phyloP scores from a whole-genome alignment of 2,888 invertebrate genomes.

The Pegoplata infirma region DNA sequence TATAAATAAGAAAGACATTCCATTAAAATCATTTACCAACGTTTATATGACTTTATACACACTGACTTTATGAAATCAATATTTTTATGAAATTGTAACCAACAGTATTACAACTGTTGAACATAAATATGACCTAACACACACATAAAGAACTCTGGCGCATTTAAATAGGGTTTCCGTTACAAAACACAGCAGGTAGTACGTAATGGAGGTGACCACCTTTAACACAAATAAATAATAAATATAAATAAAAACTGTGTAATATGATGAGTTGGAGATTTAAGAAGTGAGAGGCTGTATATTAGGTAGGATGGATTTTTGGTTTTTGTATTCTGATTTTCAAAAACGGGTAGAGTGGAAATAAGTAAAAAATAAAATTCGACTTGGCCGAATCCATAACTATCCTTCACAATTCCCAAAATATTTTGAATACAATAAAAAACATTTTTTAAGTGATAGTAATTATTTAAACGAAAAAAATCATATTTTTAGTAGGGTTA shows the following conservation, averaged over 20 bases:
- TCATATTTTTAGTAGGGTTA: too few relatives aligned
- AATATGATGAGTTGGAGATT: too few relatives aligned
- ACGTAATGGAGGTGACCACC: slow-evolving; percentile 3
- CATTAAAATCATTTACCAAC: background rate
- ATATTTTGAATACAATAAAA: too few relatives aligned
- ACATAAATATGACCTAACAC: background rate
- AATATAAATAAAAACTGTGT: background rate
- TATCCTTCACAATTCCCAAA: too few relatives aligned
- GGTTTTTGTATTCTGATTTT: too few relatives aligned
- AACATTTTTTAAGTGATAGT: too few relatives aligned
- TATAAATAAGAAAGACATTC: background rate
- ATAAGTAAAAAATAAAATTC: too few relatives aligned
- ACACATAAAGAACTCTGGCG: slow-evolving; percentile 11
- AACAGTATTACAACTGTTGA: too few relatives aligned
- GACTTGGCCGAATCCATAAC: too few relatives aligned
- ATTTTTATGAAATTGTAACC: background rate
- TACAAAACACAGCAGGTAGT: slow-evolving; percentile 42
- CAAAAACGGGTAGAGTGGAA: too few relatives aligned
- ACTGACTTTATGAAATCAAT: background rate
- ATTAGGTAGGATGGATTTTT: background rate
- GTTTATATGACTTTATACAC: background rate
- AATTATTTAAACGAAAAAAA: too few relatives aligned
- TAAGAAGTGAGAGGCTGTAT: background rate
- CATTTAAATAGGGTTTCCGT: slow-evolving; percentile 23
- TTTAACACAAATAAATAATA: slow-evolving; percentile 1